Evolutionary conservation across 2,113 vertebrate genomes (phyloP), one percentile per base, ranked within the genome.

Genomic region (Pseudonaja textilis): DNA sequence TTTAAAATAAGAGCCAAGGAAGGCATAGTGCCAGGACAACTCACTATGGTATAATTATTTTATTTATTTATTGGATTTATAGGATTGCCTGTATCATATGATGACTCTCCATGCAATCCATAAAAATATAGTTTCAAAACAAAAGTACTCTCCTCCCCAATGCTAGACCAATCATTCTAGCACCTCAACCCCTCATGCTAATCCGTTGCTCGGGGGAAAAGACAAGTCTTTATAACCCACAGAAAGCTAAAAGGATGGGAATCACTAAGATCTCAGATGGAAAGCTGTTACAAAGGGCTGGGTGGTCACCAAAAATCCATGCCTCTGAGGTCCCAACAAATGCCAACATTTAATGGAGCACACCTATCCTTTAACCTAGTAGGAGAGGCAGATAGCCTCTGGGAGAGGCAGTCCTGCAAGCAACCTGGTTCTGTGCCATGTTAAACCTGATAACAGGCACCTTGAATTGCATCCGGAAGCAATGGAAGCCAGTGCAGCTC

Each of bases 1-100:
- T 34, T 90, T 45, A 61, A 88, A 26, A 3, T 86, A 94, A 95
- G 8, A 88, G 45, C 0, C 2, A 91, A 22, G 87, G 91, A 96
- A 94, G 90, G 25, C 29, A 93, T 86, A 92, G 11, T 59, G 54
- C 59, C 69, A 90, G 91, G 59, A 93, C 92, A 81, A 91, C 55
- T 54, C 34, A 64, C 26, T 50, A 64, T 85, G 20, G 90, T 88
- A 93, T 61, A 91, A 0, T 93, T 94, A 69, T 69, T 69, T 69
- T n/a, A 81, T 81, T 81, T 34, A 34, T 74, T 74, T 34, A 16
- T 34, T 20, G 69, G 69, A 74, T n/a, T 74, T 81, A 81, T 39
- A 81, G 39, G 29, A 69, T 4, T 69, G 61, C 29, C 29, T 12
- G n/a, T 69, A 4, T 69, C 12, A 69, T 69, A n/a, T 16, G 11